A percentile compares a stretch with the other conserved stretches of the same genome.
These are phyloP conservation scores for Globicephala melas DNA, from an alignment of 2,113 vertebrate species.

Conservation along the genomic window DNA sequence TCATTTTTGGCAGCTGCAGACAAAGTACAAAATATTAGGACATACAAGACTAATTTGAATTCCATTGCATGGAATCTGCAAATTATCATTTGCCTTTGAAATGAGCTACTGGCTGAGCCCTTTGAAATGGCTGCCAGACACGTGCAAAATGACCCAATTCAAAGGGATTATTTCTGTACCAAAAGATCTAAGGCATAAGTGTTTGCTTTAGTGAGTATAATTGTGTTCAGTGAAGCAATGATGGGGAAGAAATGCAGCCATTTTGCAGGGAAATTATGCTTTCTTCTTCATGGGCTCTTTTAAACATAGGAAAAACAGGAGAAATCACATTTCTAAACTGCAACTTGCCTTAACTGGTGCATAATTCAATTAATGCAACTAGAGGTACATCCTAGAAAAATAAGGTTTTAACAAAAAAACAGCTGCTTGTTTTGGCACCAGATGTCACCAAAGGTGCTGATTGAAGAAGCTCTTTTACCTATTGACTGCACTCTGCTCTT, in stretches of 20 bases:
- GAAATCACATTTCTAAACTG: not conserved
- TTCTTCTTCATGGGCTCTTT: not conserved
- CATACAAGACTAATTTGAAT: slow-evolving; percentile 65
- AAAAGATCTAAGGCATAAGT: not conserved
- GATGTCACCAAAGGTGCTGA: not conserved
- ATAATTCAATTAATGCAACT: not conserved
- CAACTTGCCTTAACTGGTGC: not conserved
- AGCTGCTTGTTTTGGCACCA: not conserved
- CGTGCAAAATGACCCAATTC: slow-evolving; percentile 14
- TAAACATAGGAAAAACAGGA: not conserved
- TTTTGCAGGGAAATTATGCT: not conserved
- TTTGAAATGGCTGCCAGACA: slow-evolving; percentile 47
- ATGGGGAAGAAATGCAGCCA: not conserved
- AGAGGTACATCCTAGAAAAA: not conserved
- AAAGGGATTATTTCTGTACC: slow-evolving; percentile 39
- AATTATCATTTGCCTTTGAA: slow-evolving; percentile 56
- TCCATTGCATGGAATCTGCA: slow-evolving; percentile 47
- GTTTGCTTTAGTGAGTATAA: not conserved
- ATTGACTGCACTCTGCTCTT: not conserved
- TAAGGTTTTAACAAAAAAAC: not conserved
- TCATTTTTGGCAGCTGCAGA: slow-evolving; percentile 65
- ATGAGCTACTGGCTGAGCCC: slow-evolving; percentile 11
- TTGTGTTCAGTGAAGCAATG: slow-evolving; percentile 8
- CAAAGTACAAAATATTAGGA: slow-evolving; percentile 55
- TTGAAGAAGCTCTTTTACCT: not conserved